Evolutionary conservation across 1,140 invertebrate species (phyloP).

Genomic region (Drosophila aff.): DNA sequence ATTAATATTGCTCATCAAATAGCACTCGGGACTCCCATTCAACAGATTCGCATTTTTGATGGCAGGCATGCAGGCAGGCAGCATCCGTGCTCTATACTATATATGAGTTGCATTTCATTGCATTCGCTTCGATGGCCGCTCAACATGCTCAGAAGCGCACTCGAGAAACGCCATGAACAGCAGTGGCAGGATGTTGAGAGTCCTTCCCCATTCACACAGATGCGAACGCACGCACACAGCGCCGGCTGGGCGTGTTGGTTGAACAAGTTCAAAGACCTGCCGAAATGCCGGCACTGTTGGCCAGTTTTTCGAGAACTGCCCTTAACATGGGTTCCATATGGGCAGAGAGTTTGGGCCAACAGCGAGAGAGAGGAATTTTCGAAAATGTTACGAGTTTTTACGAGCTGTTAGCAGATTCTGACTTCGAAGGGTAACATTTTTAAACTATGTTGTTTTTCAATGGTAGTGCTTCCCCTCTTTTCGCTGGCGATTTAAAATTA

Average conservation of each 20-base stretch:
- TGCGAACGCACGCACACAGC: conserved; percentile 17
- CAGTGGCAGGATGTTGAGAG: conserved; percentile 42
- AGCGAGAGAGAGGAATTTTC: conserved; percentile 4
- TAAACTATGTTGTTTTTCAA: no score
- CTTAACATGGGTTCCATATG: conserved; percentile 30
- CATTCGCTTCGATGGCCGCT: conserved; percentile 58
- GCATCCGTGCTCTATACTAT: conserved; percentile 18
- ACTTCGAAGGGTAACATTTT: neutral
- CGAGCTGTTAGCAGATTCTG: neutral
- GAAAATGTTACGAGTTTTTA: neutral
- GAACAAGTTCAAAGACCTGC: conserved; percentile 69
- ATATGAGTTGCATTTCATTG: conserved; percentile 56
- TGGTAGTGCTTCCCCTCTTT: neutral
- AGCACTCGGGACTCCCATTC: conserved; percentile 48
- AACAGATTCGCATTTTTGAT: conserved; percentile 56
- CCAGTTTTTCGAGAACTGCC: neutral
- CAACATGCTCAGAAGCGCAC: conserved; percentile 54
- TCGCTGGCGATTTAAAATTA: no score
- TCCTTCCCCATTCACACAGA: conserved; percentile 42
- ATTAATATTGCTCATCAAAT: conserved; percentile 52
- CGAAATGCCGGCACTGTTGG: conserved; percentile 66
- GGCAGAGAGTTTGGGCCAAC: neutral
- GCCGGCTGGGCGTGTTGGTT: conserved; percentile 8
- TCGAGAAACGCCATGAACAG: conserved; percentile 59
- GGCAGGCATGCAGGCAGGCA: neutral